Conservation (phyloP, 2,113 vertebrate species). For the Trichomycterus rosablanca region DNA sequence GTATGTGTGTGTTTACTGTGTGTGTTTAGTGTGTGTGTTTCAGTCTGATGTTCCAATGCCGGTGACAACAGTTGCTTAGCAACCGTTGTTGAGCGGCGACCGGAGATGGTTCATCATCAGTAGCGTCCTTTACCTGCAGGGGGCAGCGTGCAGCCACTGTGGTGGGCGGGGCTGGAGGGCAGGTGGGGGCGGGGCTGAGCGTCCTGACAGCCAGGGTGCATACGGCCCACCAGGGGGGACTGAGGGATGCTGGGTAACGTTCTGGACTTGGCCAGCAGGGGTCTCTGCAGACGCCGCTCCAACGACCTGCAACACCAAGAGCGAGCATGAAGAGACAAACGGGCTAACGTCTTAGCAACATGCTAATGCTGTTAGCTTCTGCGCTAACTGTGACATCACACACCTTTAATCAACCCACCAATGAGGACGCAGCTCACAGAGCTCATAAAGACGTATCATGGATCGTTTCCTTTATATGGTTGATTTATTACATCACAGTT, state of each 20-base stretch:
- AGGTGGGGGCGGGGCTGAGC: constrained; percentile 60
- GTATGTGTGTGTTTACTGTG: too few species aligned
- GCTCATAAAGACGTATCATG: too few species aligned
- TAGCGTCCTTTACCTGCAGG: constrained; percentile 66
- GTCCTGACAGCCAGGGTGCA: constrained; percentile 63
- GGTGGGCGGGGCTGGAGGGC: constrained; percentile 41
- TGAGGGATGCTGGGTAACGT: constrained; percentile 88
- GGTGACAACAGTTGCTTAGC: constrained; percentile 68
- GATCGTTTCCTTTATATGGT: too few species aligned
- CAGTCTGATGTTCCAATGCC: constrained; percentile 51
- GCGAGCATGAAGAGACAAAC: constrained; percentile 28
- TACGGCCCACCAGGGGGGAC: constrained; percentile 76
- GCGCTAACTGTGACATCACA: too few species aligned
- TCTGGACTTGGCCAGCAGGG: constrained; percentile 78
- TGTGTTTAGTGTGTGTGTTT: constrained; percentile 1
- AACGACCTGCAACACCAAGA: constrained; percentile 75
- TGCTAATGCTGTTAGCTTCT: too few species aligned
- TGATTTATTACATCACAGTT: too few species aligned
- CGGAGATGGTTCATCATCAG: too few species aligned
- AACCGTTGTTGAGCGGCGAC: constrained; percentile 64
- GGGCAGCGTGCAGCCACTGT: constrained; percentile 77
- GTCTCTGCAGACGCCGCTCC: constrained; percentile 80
- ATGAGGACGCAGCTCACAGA: too few species aligned
- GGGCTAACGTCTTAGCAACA: neutral
- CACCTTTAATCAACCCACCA: too few species aligned